Evolutionary conservation across 2,888 invertebrate species (phyloP), one percentile per base, ranked within the genome.

Genomic region (Phymatocera aterrima): DNA sequence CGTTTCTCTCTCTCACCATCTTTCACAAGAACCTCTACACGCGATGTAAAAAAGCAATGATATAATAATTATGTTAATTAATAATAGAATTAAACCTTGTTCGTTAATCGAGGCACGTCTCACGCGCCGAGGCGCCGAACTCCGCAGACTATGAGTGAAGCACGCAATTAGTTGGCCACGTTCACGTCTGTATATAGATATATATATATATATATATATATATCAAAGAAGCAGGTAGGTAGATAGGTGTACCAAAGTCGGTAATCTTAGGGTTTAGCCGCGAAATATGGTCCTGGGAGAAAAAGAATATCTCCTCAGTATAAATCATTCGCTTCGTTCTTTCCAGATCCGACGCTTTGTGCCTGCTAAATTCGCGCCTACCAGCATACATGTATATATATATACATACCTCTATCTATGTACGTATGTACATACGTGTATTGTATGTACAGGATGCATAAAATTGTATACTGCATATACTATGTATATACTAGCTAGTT

Each of bases 71-170:
- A n/a, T n/a, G 43, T 68, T 68, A 43, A 18, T 68, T 68, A 68
- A 24, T 46, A 68, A 68, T 68, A 43, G 68, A 43, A 37, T 37
- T 64, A 43, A 68, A 46, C 28, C 68, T 21, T n/a, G 43, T 68
- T 68, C 46, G 68, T 68, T 68, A 68, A 68, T 68, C 68, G 68
- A 46, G 68, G 68, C 68, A 68, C 68, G 68, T 68, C 43, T 68
- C 46, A 68, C n/a, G 46, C 46, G n/a, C 28, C 40, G 12, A 43
- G 46, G 24, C 28, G 46, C 68, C 68, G 46, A 37, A 15, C 37
- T 37, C 37, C 31, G n/a, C n/a, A 68, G 43, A 68, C 40, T 68
- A 43, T 68, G 68, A 68, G 68, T 68, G 68, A 68, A 46, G 24
- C 68, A 68, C 40, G 68, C 68, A 68, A 68, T 68, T 68, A 68